These are phyloP conservation scores for Diplazon laetatorius DNA, from an alignment of 2,888 invertebrate genomes.

Conservation along the genomic window DNA sequence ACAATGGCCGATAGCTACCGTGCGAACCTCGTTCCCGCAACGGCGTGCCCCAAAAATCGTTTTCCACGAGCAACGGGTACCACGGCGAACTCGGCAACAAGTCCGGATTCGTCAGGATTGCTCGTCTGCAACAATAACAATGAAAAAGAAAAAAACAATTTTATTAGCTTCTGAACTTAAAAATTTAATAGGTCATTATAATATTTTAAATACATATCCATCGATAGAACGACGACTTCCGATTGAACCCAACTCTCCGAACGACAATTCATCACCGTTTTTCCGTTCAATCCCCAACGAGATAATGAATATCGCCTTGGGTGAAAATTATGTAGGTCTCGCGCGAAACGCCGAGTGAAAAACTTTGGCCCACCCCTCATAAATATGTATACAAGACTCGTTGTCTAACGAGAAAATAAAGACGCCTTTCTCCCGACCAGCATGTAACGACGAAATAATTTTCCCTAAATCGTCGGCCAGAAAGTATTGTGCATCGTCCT, in stretches of 20 bases:
- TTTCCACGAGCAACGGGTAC: slow-evolving; percentile 91
- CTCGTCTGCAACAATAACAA: slow-evolving; percentile 92
- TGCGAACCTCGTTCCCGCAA: slow-evolving; percentile 96
- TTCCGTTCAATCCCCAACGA: background rate
- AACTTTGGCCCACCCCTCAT: background rate
- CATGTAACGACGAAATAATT: slow-evolving; percentile 27
- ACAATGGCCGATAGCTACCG: slow-evolving; percentile 97
- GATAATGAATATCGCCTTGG: slow-evolving; percentile 3
- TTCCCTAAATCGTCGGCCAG: background rate
- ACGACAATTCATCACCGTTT: slow-evolving; percentile 2
- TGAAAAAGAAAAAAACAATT: slow-evolving; percentile 25
- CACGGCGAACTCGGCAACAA: slow-evolving; percentile 93
- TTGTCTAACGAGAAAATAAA: slow-evolving; percentile 19
- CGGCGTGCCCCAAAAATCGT: slow-evolving; percentile 99
- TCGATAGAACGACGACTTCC: no score
- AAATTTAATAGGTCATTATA: no score
- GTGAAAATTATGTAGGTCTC: background rate
- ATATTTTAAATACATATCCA: no score
- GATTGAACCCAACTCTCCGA: no score
- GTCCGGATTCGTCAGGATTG: slow-evolving; percentile 97
- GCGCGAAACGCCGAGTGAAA: slow-evolving; percentile 7
- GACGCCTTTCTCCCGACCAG: background rate
- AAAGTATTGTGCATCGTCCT: background rate
- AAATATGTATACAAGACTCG: background rate
- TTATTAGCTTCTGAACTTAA: no score